Conservation (phyloP, 2,797 vertebrate genomes). For the Poliocrania exsul region DNA sequence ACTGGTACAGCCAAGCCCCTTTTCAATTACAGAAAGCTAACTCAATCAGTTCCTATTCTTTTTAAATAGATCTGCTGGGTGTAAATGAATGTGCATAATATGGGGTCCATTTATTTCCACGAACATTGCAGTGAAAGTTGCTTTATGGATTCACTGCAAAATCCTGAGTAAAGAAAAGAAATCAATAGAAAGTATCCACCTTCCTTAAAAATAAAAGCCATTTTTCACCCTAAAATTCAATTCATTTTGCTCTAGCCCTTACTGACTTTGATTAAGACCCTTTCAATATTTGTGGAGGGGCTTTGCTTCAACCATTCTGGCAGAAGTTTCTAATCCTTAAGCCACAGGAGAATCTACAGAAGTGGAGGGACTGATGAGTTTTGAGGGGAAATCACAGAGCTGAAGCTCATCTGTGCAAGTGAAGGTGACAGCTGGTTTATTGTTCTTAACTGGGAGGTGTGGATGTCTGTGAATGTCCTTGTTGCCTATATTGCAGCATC, state of each 20-base stretch:
- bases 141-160: conserved; percentile 41
- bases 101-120: conserved; percentile 58
- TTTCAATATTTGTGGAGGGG: background rate
- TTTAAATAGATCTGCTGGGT: conserved; percentile 32
- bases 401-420: background rate
- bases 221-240: background rate
- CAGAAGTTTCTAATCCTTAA: background rate
- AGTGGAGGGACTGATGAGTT: background rate
- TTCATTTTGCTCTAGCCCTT: background rate
- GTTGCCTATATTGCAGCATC: background rate
- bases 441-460: rapidly evolving
- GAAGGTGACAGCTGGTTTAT: background rate
- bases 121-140: conserved; percentile 7
- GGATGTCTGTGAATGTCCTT: background rate
- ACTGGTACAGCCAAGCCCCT: conserved; percentile 26
- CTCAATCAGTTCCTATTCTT: conserved; percentile 66
- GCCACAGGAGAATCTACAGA: background rate
- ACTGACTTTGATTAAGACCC: conserved; percentile 1
- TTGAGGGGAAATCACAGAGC: background rate
- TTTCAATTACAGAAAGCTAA: conserved; percentile 59
- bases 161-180: conserved; percentile 9
- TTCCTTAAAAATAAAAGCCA: conserved; percentile 28
- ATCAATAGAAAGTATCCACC: background rate
- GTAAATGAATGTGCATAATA: conserved; percentile 54
- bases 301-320: background rate